Base-by-base conservation (phyloP, 2,797 vertebrate species). In the Rhincodon typus region DNA sequence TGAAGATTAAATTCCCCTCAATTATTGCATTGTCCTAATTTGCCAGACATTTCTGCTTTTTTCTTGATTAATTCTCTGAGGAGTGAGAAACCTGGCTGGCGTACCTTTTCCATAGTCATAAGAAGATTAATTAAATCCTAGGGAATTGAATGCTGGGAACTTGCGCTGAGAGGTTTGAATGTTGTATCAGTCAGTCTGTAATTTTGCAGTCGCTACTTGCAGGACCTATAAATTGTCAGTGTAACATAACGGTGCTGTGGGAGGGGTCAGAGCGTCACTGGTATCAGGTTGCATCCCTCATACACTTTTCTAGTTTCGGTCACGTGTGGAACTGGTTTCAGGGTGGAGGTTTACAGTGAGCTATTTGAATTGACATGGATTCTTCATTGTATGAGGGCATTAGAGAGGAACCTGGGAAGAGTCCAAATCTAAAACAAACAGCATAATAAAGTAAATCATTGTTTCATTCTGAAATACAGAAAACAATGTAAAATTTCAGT, bases 311-410 rank as follows among this genome's bases (percentile, higher is more conserved):
- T 87, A 93, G 97, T 97, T 96, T 97, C 97, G 96, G 96, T 97
- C 97, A 97, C 94, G 82, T 97, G 97, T 96, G 38, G 3, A 42
- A 1, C 62, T 94, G 95, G 96, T 96, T 96, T 97, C 96, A 96
- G 90, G 90, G 90, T 93, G n/a, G 66, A 67, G 90, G 90, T 93
- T 93, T 42, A 93, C 90, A 69, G 21, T 69, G 66, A 69, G 21
- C 66, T 69, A 38, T 21, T 67, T 91, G 67, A 69, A 93, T 93
- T 93, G 90, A 93, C 90, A 42, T n/a, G 27, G 62, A 93, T 42
- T 38, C n/a, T 93, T 27, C 62, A 69, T 69, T 93, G 90, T 93
- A 38, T 69, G 90, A 53, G 90, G 90, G 90, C 21, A 69, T 66
- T 62, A 91, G 88, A 91, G 57, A 91, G 88, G 88, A 91, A 91